phyloP scores from a whole-genome alignment of 2,888 invertebrate genomes.

The Nineta flava region DNA sequence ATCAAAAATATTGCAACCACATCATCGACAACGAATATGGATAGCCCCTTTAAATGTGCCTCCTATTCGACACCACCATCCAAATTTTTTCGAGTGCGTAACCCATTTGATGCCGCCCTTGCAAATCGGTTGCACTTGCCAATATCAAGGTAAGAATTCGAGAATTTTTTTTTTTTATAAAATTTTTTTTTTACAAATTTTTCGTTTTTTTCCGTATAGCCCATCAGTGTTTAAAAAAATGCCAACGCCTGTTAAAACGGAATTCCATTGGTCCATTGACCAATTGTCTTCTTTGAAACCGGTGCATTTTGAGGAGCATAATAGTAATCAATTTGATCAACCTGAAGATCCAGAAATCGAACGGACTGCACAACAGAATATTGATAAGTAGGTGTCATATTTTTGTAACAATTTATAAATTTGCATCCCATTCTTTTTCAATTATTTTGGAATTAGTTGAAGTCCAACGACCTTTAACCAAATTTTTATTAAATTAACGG shows the following conservation, averaged over 20 bases:
- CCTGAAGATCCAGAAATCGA: conserved; percentile 48
- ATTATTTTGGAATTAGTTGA: too few species aligned
- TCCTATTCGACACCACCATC: conserved; percentile 37
- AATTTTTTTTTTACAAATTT: conserved; percentile 5
- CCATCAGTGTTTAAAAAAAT: conserved; percentile 25
- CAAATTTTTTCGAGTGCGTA: conserved; percentile 37
- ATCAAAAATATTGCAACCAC: too few species aligned
- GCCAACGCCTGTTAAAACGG: conserved; percentile 24
- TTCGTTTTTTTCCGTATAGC: conserved; percentile 20
- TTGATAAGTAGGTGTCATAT: conserved; percentile 31
- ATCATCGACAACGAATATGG: too few species aligned
- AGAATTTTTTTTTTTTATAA: conserved; percentile 1
- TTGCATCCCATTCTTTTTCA: too few species aligned
- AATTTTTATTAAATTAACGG: too few species aligned
- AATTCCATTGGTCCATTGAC: conserved; percentile 54
- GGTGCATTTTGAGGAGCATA: conserved; percentile 47
- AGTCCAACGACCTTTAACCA: too few species aligned
- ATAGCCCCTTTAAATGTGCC: too few species aligned
- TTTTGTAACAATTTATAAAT: too few species aligned
- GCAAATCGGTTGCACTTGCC: conserved; percentile 48
- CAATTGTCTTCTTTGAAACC: conserved; percentile 50
- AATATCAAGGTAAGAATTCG: conserved; percentile 44
- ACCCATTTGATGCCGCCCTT: conserved; percentile 51
- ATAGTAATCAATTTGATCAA: conserved; percentile 42
- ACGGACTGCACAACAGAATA: conserved; percentile 47